Evolutionary conservation across 2,888 invertebrate genomes (phyloP).

Genomic region (Drosophila leonis): DNA sequence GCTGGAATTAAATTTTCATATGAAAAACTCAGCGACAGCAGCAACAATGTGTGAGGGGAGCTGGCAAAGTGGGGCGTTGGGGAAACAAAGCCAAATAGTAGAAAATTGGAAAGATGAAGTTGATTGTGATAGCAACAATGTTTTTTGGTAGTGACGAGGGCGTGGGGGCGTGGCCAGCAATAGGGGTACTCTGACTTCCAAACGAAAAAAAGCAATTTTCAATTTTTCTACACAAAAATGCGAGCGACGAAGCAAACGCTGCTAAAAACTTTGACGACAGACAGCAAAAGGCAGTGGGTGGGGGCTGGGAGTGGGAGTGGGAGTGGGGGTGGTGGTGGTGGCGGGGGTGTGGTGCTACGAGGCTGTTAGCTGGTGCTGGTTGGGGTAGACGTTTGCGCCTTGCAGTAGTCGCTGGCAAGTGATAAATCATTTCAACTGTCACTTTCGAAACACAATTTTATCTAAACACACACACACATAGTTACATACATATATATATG

Average conservation of each 20-base stretch:
- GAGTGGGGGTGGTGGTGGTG: neutral
- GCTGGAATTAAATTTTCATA: slow-evolving; percentile 80
- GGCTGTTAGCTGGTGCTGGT: slow-evolving; percentile 3
- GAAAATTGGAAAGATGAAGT: slow-evolving; percentile 83
- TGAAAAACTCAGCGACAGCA: slow-evolving; percentile 57
- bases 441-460: slow-evolving; percentile 86
- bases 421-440: slow-evolving; percentile 86
- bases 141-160: slow-evolving; percentile 3
- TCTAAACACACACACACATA: slow-evolving; percentile 79
- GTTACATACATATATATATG: slow-evolving; percentile 14
- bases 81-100: slow-evolving; percentile 78
- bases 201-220: slow-evolving; percentile 73
- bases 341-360: neutral
- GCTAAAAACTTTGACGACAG: slow-evolving; percentile 84
- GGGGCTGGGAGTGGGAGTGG: neutral
- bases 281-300: slow-evolving; percentile 42
- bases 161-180: slow-evolving; percentile 7
- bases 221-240: slow-evolving; percentile 80
- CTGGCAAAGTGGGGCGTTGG: neutral
- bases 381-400: slow-evolving; percentile 62
- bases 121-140: slow-evolving; percentile 68
- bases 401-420: slow-evolving; percentile 80
- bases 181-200: slow-evolving; percentile 8
- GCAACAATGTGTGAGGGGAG: slow-evolving; percentile 36
- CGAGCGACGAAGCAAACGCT: slow-evolving; percentile 70